Base-by-base conservation (phyloP, 2,113 vertebrate genomes). In the Anser cygnoides region DNA sequence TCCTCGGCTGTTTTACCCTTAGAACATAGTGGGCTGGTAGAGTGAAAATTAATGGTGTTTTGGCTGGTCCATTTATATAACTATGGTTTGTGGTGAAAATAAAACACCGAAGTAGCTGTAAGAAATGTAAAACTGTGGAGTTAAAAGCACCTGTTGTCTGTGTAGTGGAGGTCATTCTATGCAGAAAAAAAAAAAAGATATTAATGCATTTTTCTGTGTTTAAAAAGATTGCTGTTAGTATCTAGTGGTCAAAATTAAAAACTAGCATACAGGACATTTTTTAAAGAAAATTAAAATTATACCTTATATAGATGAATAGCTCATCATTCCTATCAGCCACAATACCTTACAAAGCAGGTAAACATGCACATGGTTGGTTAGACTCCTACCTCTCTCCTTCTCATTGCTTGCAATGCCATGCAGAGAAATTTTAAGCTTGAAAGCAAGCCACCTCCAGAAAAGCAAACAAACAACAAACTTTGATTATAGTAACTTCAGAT, bases 381-480 rank as follows among this genome's bases (percentile, higher is more conserved):
- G 19, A 35, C 11, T 57, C 17, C 13, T 62, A 10, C 14, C 3
- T 11, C 18, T 55, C 13, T 68, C 31, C 21, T 66, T 11, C 7
- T 70, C 11, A 13, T 58, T 0, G 0, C 28, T 75, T 71, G 6
- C 22, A 59, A 44, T 58, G 16, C 16, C 5, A 2, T 10, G 4
- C 10, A 41, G 46, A 10, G 31, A 70, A 68, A 33, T 3, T 16
- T n/a, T 21, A 17, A 46, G 8, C 0, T 1, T 26, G 43, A 78
- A 87, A 91, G 26, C 22, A 21, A 84, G 22, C 55, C 43, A 21
- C 59, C 49, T 65, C 57, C 9, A 55, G 57, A 41, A 49, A 54
- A 33, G 29, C 43, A 21, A 25, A 41, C 31, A 41, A 17, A 31
- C 15, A 70, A 26, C 29, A 62, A 59, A 3, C 44, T 73, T 89